Percentiles rank a stretch among this genome's conserved stretches.
Evolutionary conservation across 2,113 vertebrate genomes (phyloP).

Genomic region (Typhlomys cinereus): DNA sequence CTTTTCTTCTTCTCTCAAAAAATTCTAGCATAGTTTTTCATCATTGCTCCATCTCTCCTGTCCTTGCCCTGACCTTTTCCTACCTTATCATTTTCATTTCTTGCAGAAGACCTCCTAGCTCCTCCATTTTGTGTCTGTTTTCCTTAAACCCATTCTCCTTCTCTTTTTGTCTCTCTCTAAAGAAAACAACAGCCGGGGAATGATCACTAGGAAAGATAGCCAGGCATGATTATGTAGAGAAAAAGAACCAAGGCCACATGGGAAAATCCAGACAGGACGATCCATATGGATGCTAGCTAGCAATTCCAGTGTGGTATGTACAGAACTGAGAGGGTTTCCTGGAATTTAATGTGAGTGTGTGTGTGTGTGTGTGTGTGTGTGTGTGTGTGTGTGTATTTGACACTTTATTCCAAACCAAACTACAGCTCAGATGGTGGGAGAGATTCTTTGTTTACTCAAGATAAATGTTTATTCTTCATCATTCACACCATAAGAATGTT

Average conservation of each 20-base stretch:
- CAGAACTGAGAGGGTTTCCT: not conserved
- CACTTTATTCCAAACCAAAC: slow-evolving; percentile 5
- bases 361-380: no score
- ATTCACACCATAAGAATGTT: not conserved
- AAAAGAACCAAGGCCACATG: not conserved
- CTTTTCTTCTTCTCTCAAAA: slow-evolving; percentile 17
- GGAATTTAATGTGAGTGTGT: not conserved
- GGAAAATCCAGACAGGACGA: not conserved
- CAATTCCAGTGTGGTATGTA: not conserved
- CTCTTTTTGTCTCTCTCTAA: not conserved
- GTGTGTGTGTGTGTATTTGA: no score
- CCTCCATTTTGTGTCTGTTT: not conserved
- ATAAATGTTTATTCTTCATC: not conserved
- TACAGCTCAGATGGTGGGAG: not conserved
- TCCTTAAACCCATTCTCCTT: not conserved
- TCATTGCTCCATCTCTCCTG: not conserved
- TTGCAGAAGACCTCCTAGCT: not conserved
- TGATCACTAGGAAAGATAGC: not conserved
- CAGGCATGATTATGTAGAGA: not conserved
- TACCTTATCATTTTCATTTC: not conserved
- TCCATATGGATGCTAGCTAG: not conserved
- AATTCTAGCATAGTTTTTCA: not conserved
- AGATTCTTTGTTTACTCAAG: slow-evolving; percentile 31
- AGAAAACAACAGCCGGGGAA: not conserved
- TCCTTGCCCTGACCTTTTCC: not conserved